These are phyloP conservation scores for Sylvilagus bachmani DNA, from an alignment of 2,113 vertebrate species.

Conservation along the genomic window DNA sequence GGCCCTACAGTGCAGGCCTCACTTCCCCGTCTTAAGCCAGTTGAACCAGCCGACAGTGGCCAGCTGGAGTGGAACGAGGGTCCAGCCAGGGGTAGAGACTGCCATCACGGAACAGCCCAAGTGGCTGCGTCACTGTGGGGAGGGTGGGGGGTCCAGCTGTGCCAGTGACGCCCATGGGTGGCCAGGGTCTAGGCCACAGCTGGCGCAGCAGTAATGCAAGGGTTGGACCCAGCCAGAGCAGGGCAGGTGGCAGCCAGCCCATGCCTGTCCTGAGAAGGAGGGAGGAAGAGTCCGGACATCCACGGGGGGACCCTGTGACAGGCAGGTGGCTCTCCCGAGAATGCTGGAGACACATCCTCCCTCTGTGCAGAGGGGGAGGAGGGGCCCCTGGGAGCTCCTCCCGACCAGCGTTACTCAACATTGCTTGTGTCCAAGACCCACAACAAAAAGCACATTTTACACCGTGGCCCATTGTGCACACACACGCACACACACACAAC, in stretches of 20 bases:
- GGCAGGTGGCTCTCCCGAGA: neutral
- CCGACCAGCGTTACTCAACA: neutral
- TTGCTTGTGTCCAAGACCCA: neutral
- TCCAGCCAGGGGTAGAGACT: neutral
- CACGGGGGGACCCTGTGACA: neutral
- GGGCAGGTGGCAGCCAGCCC: neutral
- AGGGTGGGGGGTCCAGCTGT: neutral
- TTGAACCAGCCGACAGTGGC: neutral
- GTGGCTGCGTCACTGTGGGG: accelerated
- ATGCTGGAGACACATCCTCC: neutral
- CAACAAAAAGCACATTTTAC: neutral
- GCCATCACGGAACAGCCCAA: neutral
- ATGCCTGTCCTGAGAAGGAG: neutral
- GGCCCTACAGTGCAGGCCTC: neutral
- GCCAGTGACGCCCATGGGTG: no score
- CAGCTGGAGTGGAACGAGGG: accelerated
- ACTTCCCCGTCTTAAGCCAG: neutral
- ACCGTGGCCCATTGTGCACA: neutral
- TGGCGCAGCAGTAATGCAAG: no score
- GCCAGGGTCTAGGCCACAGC: no score
- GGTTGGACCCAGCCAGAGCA: neutral
- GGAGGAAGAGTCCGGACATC: neutral
- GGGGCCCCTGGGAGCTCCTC: neutral
- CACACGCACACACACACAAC: neutral
- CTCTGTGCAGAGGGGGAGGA: neutral